phyloP scores from a whole-genome alignment of 2,797 vertebrate species.

The Macropodus opercularis region DNA sequence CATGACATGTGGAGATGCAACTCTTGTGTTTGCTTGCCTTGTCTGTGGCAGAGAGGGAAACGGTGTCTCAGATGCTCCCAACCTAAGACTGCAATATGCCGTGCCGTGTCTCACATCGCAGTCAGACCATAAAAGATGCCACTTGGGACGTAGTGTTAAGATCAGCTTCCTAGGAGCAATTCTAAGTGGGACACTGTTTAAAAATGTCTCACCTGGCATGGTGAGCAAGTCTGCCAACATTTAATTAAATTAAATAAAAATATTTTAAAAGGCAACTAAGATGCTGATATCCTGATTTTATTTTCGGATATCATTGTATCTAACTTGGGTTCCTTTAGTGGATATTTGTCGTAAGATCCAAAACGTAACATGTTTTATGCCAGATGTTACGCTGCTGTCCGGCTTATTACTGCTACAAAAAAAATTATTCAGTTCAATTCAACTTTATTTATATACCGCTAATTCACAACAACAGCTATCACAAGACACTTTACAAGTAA shows the following conservation, averaged over 20 bases:
- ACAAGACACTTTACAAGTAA: no score
- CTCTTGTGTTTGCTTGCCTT: constrained; percentile 12
- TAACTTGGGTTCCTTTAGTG: no score
- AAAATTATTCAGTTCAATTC: no score
- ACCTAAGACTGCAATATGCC: constrained; percentile 5
- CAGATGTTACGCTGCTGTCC: no score
- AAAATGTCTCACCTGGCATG: constrained; percentile 35
- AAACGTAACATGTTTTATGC: no score
- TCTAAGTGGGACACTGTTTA: constrained; percentile 37
- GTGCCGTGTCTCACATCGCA: constrained; percentile 15
- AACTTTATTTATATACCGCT: no score
- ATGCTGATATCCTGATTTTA: no score
- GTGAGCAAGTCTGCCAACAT: constrained; percentile 13
- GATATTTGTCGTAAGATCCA: no score
- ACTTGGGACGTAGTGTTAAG: constrained; percentile 15
- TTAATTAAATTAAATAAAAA: no score
- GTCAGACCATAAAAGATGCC: constrained; percentile 24
- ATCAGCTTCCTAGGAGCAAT: constrained; percentile 11
- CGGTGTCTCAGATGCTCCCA: constrained; percentile 15
- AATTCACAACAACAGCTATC: no score
- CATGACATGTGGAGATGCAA: constrained; percentile 20
- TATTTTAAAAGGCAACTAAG: constrained; percentile 19
- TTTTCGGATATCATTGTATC: no score
- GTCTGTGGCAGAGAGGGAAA: background rate
- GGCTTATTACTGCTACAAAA: no score